Conservation (phyloP, 2,888 invertebrate genomes). For the Orthosia incerta region DNA sequence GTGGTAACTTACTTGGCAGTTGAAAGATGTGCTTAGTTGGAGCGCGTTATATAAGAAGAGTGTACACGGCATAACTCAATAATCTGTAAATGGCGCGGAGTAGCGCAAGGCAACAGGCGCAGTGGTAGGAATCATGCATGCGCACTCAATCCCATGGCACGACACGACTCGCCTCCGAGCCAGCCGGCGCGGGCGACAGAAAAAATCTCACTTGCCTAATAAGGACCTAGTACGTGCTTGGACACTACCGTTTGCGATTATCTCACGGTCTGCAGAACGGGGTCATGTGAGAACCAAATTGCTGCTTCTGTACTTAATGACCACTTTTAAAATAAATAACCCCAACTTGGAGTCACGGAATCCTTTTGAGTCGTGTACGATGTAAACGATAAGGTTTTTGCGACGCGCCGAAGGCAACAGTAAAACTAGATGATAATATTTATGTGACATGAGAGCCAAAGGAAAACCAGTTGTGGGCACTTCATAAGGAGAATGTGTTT, state of each 20-base stretch:
- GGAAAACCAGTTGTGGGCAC: slow-evolving; percentile 73
- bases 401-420: slow-evolving; percentile 69
- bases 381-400: slow-evolving; percentile 79
- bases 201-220: slow-evolving; percentile 85
- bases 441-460: slow-evolving; percentile 69
- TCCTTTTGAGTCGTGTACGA: slow-evolving; percentile 78
- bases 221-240: slow-evolving; percentile 87
- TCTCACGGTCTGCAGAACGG: slow-evolving; percentile 87
- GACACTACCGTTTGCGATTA: slow-evolving; percentile 88
- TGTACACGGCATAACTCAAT: slow-evolving; percentile 66
- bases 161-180: slow-evolving; percentile 68
- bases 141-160: slow-evolving; percentile 78
- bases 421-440: slow-evolving; percentile 74
- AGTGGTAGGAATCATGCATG: slow-evolving; percentile 77
- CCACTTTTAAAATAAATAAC: slow-evolving; percentile 79
- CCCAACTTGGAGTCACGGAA: slow-evolving; percentile 79
- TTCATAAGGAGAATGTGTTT: slow-evolving; percentile 75
- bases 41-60: slow-evolving; percentile 51
- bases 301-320: slow-evolving; percentile 81
- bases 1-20: slow-evolving; percentile 22
- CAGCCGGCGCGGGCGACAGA: slow-evolving; percentile 75
- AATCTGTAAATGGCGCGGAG: slow-evolving; percentile 73
- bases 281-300: slow-evolving; percentile 87
- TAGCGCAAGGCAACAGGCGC: slow-evolving; percentile 65
- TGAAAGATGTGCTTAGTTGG: slow-evolving; percentile 30